Evolutionary conservation across 2,113 vertebrate genomes (phyloP), one percentile per base, ranked within the genome.

Genomic region (Ochotona princeps): DNA sequence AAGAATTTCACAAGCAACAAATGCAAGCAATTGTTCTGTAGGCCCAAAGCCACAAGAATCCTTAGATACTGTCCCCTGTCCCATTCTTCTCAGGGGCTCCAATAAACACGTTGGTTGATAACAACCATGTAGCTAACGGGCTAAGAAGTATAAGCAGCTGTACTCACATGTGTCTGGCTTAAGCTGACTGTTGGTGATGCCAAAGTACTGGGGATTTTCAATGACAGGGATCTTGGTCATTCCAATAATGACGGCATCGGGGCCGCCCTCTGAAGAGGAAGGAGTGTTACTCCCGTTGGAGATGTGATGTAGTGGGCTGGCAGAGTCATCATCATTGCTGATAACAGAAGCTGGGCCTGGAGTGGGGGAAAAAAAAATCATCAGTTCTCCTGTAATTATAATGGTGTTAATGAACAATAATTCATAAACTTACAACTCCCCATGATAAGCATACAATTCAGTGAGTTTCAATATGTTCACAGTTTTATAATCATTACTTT

Each of bases 201-300:
- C 99, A 97, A 99, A 99, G 97, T 99, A 99, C 96, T 99, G 99
- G 0, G 99, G 99, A 97, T 99, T 99, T 98, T 99, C 99, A 32
- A 99, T 99, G 89, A 99, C 99, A 0, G 99, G 99, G 96, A 99
- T 99, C 98, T 99, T 99, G 13, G 99, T 99, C 99, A 99, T 99
- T 89, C 99, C 99, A 87, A 99, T 99, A 94, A 99, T 99, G 79
- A 99, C 99, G 2, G 99, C 98, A 3, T 99, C 99, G 0, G 99
- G 99, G 66, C 99, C 99, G 1, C 99, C 99, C 94, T 99, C 99
- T 21, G 99, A 99, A 72, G 99, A 99, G 10, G 99, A 99, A 0
- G 99, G 99, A 10, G 99, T 99, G 96, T 99, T 99, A 95, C 99
- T 99, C 96, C 99, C 99, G 66, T 99, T 99, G 89, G 99, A 99